Evolutionary conservation across 2,797 vertebrate genomes (phyloP), one percentile per base, ranked within the genome.

Genomic region (Notolabrus celidotus): DNA sequence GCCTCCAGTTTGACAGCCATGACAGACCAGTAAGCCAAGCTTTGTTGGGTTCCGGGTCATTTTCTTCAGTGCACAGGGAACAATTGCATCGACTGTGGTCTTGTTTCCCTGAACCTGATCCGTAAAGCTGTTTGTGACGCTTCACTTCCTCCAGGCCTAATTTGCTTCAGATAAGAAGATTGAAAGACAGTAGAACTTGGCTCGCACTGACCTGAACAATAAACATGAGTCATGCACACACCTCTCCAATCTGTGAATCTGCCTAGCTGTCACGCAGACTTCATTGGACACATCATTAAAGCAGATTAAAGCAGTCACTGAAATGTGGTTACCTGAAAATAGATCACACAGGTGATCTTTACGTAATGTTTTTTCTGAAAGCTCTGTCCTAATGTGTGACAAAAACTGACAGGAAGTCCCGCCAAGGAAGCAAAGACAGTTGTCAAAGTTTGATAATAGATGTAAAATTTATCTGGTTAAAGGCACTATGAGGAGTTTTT

Each of bases 101-200:
- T 67, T 8, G 39, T 82, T 71, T 79, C 76, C 61, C 79, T 71
- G 79, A 64, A 66, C 64, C 34, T 84, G 79, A 87, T 80, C 85
- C 43, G 49, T 47, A 89, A 88, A 90, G 53, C 86, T 79, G 67
- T 86, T 90, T 71, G 80, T 75, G 57, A 68, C n/a, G 29, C 33
- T 42, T 67, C 33, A 42, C 74, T 86, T 89, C 84, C 82, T 82
- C 38, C 0, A 67, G 49, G 49, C 71, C 73, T 83, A 82, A 84
- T 79, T 85, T 70, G 86, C 74, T 69, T 65, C 19, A 16, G 29
- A 33, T 83, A 80, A 89, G 70, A 56, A 71, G 88, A 75, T 82
- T 86, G 84, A 82, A 69, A 73, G 72, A 61, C 58, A 57, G 58
- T 2, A 54, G 45, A 53, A 47, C 41, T 36, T 0, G 4, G n/a